A percentile compares a stretch with the other conserved stretches of the same genome.
Conservation (phyloP, 2,888 invertebrate genomes). For the Melanchra persicariae region DNA sequence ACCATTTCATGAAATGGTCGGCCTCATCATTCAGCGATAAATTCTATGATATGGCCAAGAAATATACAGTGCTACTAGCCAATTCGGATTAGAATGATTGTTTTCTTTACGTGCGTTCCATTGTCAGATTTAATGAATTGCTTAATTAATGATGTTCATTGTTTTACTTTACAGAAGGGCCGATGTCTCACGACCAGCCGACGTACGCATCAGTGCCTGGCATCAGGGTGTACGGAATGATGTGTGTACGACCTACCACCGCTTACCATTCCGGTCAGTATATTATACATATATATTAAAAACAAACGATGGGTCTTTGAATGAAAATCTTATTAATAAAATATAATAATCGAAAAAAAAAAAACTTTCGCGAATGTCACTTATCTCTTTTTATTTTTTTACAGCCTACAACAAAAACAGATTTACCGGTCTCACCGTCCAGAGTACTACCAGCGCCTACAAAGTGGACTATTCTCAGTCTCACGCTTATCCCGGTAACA, state of each 20-base stretch:
- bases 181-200: conserved; percentile 98
- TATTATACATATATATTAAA: too few relatives aligned
- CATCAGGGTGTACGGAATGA: conserved; percentile 98
- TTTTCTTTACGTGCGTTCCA: too few relatives aligned
- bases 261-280: conserved; percentile 81
- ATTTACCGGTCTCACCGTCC: conserved; percentile 78
- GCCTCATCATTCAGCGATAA: too few relatives aligned
- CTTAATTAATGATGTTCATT: conserved; percentile 6
- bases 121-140: neutral
- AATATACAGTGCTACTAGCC: neutral
- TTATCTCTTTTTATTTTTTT: conserved; percentile 41
- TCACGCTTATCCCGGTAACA: conserved; percentile 81
- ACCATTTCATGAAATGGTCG: too few relatives aligned
- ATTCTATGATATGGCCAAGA: too few relatives aligned
- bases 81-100: neutral
- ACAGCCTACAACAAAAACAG: conserved; percentile 86
- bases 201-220: conserved; percentile 98
- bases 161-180: conserved; percentile 93
- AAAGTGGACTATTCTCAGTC: conserved; percentile 89
- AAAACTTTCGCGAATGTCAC: neutral
- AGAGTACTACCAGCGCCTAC: conserved; percentile 87
- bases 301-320: too few relatives aligned
- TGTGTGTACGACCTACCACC: conserved; percentile 93
- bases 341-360: too few relatives aligned
- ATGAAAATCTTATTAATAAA: too few relatives aligned